Conservation (phyloP, 1,140 invertebrate species). For the Monochamus saltuarius region DNA sequence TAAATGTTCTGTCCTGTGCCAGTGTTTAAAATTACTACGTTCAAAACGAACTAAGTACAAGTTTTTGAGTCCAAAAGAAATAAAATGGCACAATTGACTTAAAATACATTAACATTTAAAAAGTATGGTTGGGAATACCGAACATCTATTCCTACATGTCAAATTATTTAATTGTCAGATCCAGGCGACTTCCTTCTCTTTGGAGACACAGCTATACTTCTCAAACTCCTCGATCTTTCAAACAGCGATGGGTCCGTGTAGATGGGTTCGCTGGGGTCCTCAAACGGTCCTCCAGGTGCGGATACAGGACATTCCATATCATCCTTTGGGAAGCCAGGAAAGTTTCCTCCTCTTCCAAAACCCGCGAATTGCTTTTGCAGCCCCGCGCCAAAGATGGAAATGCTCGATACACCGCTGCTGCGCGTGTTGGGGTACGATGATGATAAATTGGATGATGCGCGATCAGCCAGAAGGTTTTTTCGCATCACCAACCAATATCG, state of each 20-base stretch:
- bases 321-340: conserved; percentile 40
- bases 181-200: conserved; percentile 38
- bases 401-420: conserved; percentile 43
- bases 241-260: conserved; percentile 90
- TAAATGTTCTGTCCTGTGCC: background rate
- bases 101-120: background rate
- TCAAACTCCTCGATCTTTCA: conserved; percentile 71
- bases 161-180: background rate
- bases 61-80: background rate
- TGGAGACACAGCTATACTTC: conserved; percentile 54
- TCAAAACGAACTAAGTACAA: background rate
- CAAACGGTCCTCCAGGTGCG: conserved; percentile 57
- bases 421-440: conserved; percentile 43
- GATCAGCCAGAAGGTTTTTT: conserved; percentile 66
- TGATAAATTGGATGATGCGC: conserved; percentile 42
- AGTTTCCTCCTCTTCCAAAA: conserved; percentile 52
- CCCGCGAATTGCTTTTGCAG: conserved; percentile 44
- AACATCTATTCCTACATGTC: background rate
- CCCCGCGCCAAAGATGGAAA: conserved; percentile 45
- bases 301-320: conserved; percentile 37
- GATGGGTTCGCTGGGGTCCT: conserved; percentile 88
- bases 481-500: conserved; percentile 69
- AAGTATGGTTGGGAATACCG: background rate
- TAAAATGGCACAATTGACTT: background rate
- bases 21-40: background rate